Evolutionary conservation across 2,888 invertebrate species (phyloP).

Genomic region (Cyclophora punctaria): DNA sequence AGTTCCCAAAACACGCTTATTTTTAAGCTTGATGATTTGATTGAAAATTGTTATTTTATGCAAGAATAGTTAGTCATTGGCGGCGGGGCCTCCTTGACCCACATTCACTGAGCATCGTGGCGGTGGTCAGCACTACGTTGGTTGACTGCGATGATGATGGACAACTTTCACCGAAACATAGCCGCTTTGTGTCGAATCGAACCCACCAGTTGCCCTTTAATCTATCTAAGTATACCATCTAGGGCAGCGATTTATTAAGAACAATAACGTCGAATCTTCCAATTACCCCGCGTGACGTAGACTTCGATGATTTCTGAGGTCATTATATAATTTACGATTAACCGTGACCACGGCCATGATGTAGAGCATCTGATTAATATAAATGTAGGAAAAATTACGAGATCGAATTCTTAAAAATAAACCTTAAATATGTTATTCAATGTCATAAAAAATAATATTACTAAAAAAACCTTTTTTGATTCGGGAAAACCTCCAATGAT

Average conservation of each 20-base stretch:
- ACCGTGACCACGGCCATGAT: conserved; percentile 16
- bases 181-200: conserved; percentile 23
- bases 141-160: conserved; percentile 42
- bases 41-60: conserved; percentile 40
- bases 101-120: conserved; percentile 47
- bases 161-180: conserved; percentile 66
- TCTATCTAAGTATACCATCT: too few species aligned
- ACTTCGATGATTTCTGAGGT: conserved; percentile 2
- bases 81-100: conserved; percentile 62
- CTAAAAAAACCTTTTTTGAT: too few species aligned
- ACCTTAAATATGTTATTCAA: too few species aligned
- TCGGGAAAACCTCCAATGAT: too few species aligned
- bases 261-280: too few species aligned
- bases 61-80: conserved; percentile 42
- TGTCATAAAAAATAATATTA: too few species aligned
- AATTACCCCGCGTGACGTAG: too few species aligned
- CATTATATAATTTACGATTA: conserved; percentile 7
- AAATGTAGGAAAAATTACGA: not conserved
- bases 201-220: conserved; percentile 29
- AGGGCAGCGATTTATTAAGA: too few species aligned
- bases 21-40: conserved; percentile 25
- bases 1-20: conserved; percentile 16
- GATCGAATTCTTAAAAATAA: too few species aligned
- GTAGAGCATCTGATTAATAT: conserved; percentile 10
- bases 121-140: conserved; percentile 44